phyloP scores from a whole-genome alignment of 1,140 invertebrate species.

The Bombus ignitus region DNA sequence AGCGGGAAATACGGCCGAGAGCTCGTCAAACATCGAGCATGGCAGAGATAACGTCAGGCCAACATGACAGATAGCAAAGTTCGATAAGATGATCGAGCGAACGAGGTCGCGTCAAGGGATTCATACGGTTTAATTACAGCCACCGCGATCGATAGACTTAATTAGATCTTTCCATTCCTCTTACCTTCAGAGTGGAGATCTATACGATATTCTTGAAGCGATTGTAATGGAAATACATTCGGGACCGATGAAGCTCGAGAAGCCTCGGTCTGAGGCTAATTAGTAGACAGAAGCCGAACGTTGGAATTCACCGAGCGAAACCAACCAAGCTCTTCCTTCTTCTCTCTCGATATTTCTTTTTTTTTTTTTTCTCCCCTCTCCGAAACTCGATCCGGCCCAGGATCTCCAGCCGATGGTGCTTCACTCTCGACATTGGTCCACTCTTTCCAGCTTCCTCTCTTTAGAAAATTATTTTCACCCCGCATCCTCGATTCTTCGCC shows the following conservation, averaged over 20 bases:
- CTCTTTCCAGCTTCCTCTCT: background rate
- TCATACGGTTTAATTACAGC: constrained; percentile 58
- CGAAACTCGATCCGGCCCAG: background rate
- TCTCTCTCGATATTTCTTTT: background rate
- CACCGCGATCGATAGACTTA: constrained; percentile 52
- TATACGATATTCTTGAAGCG: constrained; percentile 19
- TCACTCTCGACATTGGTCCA: background rate
- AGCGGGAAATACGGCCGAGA: too few species aligned
- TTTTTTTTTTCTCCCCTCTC: too few species aligned
- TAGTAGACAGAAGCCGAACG: constrained; percentile 45
- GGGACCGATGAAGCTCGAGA: background rate
- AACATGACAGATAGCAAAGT: constrained; percentile 5
- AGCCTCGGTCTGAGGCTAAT: constrained; percentile 24
- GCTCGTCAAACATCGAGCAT: background rate
- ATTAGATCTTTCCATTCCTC: constrained; percentile 53
- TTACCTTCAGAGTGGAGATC: background rate
- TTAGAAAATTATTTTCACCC: constrained; percentile 29
- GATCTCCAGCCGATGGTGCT: constrained; percentile 14
- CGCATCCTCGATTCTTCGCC: background rate
- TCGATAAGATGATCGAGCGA: constrained; percentile 41
- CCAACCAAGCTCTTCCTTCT: background rate
- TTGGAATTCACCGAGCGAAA: constrained; percentile 27
- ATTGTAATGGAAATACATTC: constrained; percentile 35
- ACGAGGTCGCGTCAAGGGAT: constrained; percentile 26
- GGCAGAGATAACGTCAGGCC: background rate